phyloP scores from a whole-genome alignment of 2,888 invertebrate species.

The Stenoptilia bipunctidactyla region DNA sequence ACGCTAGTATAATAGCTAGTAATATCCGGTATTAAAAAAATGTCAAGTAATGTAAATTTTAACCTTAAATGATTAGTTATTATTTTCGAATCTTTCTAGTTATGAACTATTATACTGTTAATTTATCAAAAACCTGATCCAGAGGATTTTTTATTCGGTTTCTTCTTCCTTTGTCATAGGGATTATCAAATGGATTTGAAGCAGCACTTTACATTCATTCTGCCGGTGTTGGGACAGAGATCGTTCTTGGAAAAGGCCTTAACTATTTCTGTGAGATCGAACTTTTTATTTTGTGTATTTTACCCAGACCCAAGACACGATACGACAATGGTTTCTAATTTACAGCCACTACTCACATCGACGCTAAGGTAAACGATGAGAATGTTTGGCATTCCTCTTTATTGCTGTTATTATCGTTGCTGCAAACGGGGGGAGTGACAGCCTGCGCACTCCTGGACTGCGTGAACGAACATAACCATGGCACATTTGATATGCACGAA shows the following conservation, averaged over 20 bases:
- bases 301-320: background rate
- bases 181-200: slow-evolving; percentile 39
- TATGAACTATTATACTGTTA: too few species aligned
- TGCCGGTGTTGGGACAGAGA: slow-evolving; percentile 45
- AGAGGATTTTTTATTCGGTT: too few species aligned
- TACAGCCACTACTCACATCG: slow-evolving; percentile 53
- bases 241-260: slow-evolving; percentile 53
- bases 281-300: background rate
- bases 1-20: too few species aligned
- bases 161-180: slow-evolving; percentile 30
- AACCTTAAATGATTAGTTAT: too few species aligned
- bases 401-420: slow-evolving; percentile 27
- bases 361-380: slow-evolving; percentile 38
- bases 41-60: too few species aligned
- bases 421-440: slow-evolving; percentile 25
- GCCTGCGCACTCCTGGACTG: slow-evolving; percentile 38
- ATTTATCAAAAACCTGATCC: too few species aligned
- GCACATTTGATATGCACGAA: slow-evolving; percentile 27
- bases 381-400: slow-evolving; percentile 48
- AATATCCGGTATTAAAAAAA: too few species aligned
- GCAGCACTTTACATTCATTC: slow-evolving; percentile 51
- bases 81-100: too few species aligned
- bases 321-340: slow-evolving; percentile 1
- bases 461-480: slow-evolving; percentile 24
- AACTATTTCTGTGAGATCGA: slow-evolving; percentile 39